A percentile compares a stretch with the other conserved stretches of the same genome.
These are phyloP conservation scores for Halcyon badia DNA, from an alignment of 2,797 vertebrate genomes.

Conservation along the genomic window DNA sequence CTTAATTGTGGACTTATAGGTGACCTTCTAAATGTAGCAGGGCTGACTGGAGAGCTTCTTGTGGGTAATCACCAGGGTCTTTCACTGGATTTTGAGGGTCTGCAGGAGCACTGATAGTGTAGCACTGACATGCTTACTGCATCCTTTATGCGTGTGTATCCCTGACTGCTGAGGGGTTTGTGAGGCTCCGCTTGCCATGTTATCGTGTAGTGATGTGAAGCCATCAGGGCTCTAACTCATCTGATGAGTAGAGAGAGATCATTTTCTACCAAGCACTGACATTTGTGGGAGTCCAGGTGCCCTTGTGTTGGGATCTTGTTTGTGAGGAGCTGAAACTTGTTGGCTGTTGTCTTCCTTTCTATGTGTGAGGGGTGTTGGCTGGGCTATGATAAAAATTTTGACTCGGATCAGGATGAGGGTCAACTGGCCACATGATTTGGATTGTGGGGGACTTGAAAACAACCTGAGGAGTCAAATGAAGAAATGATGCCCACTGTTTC, in stretches of 20 bases:
- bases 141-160: neutral
- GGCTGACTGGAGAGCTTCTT: neutral
- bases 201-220: neutral
- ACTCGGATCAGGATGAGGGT: neutral
- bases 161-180: neutral
- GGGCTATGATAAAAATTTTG: neutral
- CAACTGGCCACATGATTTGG: fast-evolving
- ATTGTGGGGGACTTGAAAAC: neutral
- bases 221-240: neutral
- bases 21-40: neutral
- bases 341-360: neutral
- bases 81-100: neutral
- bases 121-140: neutral
- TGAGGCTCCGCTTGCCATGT: neutral
- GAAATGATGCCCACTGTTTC: neutral
- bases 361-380: neutral
- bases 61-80: neutral
- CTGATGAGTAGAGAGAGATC: neutral
- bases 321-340: neutral
- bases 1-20: neutral
- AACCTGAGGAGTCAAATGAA: neutral
- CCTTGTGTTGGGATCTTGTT: neutral
- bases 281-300: neutral
- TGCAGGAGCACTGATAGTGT: neutral
- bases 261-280: neutral